phyloP scores from a whole-genome alignment of 2,888 invertebrate species.

The Nomada ruficornis region DNA sequence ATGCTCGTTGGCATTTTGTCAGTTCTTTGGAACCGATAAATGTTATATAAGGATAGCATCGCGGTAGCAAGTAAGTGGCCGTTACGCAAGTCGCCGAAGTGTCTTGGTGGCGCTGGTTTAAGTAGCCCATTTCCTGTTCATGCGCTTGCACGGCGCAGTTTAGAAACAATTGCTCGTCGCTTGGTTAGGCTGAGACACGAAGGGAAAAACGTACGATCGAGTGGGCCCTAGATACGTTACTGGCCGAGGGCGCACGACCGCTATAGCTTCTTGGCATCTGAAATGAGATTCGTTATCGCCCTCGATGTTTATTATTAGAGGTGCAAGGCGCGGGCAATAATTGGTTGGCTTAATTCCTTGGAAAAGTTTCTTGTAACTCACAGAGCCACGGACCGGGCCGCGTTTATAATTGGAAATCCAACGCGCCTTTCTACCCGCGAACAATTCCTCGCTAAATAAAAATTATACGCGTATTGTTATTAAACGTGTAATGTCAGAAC shows the following conservation, averaged over 20 bases:
- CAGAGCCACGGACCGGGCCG: not conserved
- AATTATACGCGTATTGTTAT: no score
- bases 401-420: conserved; percentile 50
- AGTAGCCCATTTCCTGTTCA: conserved; percentile 5
- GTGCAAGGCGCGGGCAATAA: conserved; percentile 59
- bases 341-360: conserved; percentile 54
- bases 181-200: conserved; percentile 1
- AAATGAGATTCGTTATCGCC: conserved; percentile 71
- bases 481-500: no score
- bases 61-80: conserved; percentile 7
- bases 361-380: conserved; percentile 42
- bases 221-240: conserved; percentile 51
- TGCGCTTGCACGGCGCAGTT: conserved; percentile 16
- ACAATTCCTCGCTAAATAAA: not conserved
- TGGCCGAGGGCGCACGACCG: conserved; percentile 31
- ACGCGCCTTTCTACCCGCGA: not conserved
- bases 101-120: conserved; percentile 12
- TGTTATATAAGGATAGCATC: not conserved
- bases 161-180: conserved; percentile 15
- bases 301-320: conserved; percentile 72
- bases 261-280: conserved; percentile 33
- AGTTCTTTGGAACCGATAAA: no score
- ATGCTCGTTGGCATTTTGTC: no score
- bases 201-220: conserved; percentile 11
- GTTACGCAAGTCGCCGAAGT: not conserved